phyloP scores from a whole-genome alignment of 2,888 invertebrate genomes.

The Abrostola triplasia region DNA sequence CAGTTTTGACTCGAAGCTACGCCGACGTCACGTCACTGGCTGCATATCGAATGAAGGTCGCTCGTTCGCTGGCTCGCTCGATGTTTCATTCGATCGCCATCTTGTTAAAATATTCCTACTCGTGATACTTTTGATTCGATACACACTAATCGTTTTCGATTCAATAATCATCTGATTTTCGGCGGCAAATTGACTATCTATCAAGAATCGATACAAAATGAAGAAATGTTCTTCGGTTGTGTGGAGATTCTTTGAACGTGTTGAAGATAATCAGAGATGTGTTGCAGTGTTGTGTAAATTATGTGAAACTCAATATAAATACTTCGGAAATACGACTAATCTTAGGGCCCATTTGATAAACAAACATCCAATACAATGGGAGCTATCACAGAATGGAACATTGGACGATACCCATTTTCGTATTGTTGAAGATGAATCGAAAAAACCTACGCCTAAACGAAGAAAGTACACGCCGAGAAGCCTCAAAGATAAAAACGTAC shows the following conservation, averaged over 20 bases:
- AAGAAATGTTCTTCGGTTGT: slow-evolving; percentile 82
- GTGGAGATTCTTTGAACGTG: slow-evolving; percentile 83
- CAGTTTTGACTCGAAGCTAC: slow-evolving; percentile 25
- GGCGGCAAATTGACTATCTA: slow-evolving; percentile 72
- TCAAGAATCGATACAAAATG: slow-evolving; percentile 72
- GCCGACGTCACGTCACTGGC: slow-evolving; percentile 35
- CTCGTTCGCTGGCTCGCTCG: slow-evolving; percentile 62
- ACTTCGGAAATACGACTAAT: slow-evolving; percentile 85
- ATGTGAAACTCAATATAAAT: slow-evolving; percentile 83
- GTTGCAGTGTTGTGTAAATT: slow-evolving; percentile 82
- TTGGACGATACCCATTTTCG: slow-evolving; percentile 71
- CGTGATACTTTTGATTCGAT: slow-evolving; percentile 79
- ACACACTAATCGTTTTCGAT: slow-evolving; percentile 71
- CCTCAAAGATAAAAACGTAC: slow-evolving; percentile 78
- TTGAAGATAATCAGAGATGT: slow-evolving; percentile 76
- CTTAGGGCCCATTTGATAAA: slow-evolving; percentile 79
- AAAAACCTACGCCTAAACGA: slow-evolving; percentile 64
- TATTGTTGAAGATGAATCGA: slow-evolving; percentile 69
- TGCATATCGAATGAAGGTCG: slow-evolving; percentile 68
- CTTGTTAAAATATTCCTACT: slow-evolving; percentile 64
- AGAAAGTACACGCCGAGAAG: slow-evolving; percentile 69
- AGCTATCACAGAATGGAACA: slow-evolving; percentile 75
- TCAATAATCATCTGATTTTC: slow-evolving; percentile 66
- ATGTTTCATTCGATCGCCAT: slow-evolving; percentile 76
- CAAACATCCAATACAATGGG: slow-evolving; percentile 85